Conservation (phyloP, 2,888 invertebrate species). For the Cremastobaeus sp. region DNA sequence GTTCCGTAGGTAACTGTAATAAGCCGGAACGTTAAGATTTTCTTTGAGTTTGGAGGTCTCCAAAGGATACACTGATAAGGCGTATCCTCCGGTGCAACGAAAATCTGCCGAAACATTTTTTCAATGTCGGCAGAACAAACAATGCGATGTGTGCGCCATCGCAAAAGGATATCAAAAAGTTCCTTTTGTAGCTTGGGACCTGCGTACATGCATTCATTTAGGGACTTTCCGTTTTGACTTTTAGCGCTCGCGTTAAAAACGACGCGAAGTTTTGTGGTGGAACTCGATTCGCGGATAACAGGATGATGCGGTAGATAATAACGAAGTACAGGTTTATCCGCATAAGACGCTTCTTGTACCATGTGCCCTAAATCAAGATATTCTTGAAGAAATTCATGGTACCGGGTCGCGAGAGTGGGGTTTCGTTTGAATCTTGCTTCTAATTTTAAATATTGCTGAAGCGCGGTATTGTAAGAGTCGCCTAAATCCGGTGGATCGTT, state of each 20-base stretch:
- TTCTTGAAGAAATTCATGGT: neutral
- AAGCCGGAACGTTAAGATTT: too few species aligned
- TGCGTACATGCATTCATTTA: constrained; percentile 9
- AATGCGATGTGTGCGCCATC: too few species aligned
- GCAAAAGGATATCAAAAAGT: neutral
- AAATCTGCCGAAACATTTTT: too few species aligned
- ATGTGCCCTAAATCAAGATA: neutral
- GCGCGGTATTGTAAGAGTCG: neutral
- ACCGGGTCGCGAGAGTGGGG: neutral
- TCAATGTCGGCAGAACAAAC: too few species aligned
- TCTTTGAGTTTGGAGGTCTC: too few species aligned
- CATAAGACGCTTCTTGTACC: neutral
- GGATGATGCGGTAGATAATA: neutral
- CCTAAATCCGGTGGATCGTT: neutral
- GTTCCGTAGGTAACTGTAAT: too few species aligned
- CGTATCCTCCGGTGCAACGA: too few species aligned
- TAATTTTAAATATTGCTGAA: neutral
- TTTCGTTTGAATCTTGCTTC: neutral
- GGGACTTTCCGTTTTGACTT: neutral
- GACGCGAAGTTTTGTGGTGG: too few species aligned
- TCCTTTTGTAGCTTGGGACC: constrained; percentile 20
- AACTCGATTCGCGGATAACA: too few species aligned
- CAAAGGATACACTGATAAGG: too few species aligned
- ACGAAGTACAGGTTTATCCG: neutral
- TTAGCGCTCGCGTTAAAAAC: too few species aligned